Evolutionary conservation across 2,113 vertebrate genomes (phyloP).

Genomic region (Cinclus mexicanus): DNA sequence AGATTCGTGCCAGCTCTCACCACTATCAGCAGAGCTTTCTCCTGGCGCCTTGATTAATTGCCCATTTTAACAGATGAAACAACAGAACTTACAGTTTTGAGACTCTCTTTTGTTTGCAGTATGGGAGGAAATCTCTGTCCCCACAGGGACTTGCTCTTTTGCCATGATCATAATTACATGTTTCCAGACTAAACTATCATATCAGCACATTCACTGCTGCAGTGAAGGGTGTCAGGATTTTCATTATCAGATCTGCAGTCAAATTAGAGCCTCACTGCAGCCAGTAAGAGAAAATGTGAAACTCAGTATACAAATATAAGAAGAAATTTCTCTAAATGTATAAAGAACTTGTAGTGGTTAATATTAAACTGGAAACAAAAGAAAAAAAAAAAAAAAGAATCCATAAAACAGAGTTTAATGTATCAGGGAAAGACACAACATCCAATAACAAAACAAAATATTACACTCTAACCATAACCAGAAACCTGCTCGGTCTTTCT

Average conservation of each 20-base stretch:
- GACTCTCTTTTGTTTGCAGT: constrained; percentile 37
- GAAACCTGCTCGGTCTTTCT: not conserved
- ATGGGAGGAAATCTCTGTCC: constrained; percentile 6
- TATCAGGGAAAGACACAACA: not conserved
- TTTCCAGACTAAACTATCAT: not conserved
- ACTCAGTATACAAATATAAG: not conserved
- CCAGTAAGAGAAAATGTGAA: not conserved
- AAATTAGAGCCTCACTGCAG: not conserved
- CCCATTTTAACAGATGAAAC: constrained; percentile 42
- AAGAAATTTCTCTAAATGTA: not conserved
- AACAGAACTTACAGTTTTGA: constrained; percentile 32
- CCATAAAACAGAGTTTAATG: fast-evolving
- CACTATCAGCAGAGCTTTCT: constrained; percentile 2
- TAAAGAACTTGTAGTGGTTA: not conserved
- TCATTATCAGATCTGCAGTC: not conserved
- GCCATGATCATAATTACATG: constrained; percentile 38
- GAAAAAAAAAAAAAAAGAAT: not conserved
- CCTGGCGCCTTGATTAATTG: constrained; percentile 13
- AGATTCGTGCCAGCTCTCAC: constrained; percentile 2
- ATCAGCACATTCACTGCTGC: not conserved
- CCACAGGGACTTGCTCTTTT: constrained; percentile 22
- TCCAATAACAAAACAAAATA: not conserved
- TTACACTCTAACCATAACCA: not conserved
- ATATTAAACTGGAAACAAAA: not conserved
- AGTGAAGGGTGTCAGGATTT: not conserved